Percentiles rank a stretch among this genome's conserved stretches.
phyloP scores from a whole-genome alignment of 2,888 invertebrate genomes.

The Lasioglossum calceatum region DNA sequence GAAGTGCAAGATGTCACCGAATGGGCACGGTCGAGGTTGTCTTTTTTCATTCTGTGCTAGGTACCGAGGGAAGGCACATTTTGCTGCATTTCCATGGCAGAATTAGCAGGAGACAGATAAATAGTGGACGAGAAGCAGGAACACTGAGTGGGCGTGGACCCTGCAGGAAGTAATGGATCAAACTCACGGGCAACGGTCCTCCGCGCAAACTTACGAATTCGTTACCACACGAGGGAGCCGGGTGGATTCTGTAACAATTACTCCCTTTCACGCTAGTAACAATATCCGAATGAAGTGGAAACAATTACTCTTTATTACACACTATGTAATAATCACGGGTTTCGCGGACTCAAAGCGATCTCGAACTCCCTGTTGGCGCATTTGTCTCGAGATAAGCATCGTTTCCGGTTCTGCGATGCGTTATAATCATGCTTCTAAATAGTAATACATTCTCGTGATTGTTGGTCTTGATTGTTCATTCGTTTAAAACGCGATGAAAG shows the following conservation, averaged over 20 bases:
- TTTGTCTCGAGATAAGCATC: background rate
- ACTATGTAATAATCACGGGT: constrained; percentile 36
- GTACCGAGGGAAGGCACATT: constrained; percentile 59
- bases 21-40: constrained; percentile 12
- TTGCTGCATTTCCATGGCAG: constrained; percentile 74
- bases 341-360: constrained; percentile 27
- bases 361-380: constrained; percentile 3
- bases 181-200: constrained; percentile 73
- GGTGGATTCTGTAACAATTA: constrained; percentile 66
- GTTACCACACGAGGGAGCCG: constrained; percentile 54
- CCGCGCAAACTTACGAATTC: constrained; percentile 70
- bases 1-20: constrained; percentile 15
- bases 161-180: constrained; percentile 83
- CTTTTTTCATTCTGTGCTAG: constrained; percentile 48
- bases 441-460: background rate
- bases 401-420: background rate
- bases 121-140: constrained; percentile 78
- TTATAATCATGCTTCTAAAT: background rate
- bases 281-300: constrained; percentile 56
- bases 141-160: constrained; percentile 82
- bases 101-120: constrained; percentile 80
- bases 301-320: constrained; percentile 39
- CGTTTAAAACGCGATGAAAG: constrained; percentile 3
- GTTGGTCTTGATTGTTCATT: background rate
- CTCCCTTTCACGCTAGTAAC: constrained; percentile 47